A percentile compares a stretch with the other conserved stretches of the same genome.
Conservation (phyloP, 92 coral and sea anemone species). For the Muricea muricata region DNA sequence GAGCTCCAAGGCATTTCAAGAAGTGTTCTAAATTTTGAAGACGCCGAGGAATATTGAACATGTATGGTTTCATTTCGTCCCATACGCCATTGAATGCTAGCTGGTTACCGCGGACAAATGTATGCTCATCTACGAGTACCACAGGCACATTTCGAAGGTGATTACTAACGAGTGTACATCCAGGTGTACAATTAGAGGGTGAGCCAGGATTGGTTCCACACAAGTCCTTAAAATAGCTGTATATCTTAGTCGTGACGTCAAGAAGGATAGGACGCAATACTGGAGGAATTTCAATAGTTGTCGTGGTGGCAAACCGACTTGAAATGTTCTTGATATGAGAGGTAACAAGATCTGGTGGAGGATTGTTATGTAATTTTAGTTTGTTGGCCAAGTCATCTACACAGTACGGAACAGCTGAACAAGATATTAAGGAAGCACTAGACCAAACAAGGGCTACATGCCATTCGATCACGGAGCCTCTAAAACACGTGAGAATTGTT, state of each 20-base stretch:
- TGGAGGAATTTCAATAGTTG: slow-evolving; percentile 36
- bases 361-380: slow-evolving; percentile 58
- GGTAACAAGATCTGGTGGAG: slow-evolving; percentile 67
- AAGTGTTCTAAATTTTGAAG: slow-evolving; percentile 72
- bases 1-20: slow-evolving; percentile 85
- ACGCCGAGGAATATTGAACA: slow-evolving; percentile 76
- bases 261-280: slow-evolving; percentile 33
- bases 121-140: slow-evolving; percentile 71
- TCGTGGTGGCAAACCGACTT: slow-evolving; percentile 19
- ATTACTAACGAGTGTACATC: slow-evolving; percentile 34
- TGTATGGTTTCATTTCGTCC: slow-evolving; percentile 69
- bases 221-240: slow-evolving; percentile 50
- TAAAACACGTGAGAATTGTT: slow-evolving; percentile 14
- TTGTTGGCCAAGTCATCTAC: slow-evolving; percentile 24
- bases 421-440: slow-evolving; percentile 43
- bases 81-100: slow-evolving; percentile 65
- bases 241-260: slow-evolving; percentile 63
- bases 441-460: slow-evolving; percentile 51
- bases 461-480: slow-evolving; percentile 25
- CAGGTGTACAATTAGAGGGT: slow-evolving; percentile 40
- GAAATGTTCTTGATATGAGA: slow-evolving; percentile 62
- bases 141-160: slow-evolving; percentile 56
- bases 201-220: not conserved
- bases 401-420: slow-evolving; percentile 10
- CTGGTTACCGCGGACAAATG: slow-evolving; percentile 80